phyloP scores from a whole-genome alignment of 2,113 vertebrate species.

The Tragelaphus buxtoni region DNA sequence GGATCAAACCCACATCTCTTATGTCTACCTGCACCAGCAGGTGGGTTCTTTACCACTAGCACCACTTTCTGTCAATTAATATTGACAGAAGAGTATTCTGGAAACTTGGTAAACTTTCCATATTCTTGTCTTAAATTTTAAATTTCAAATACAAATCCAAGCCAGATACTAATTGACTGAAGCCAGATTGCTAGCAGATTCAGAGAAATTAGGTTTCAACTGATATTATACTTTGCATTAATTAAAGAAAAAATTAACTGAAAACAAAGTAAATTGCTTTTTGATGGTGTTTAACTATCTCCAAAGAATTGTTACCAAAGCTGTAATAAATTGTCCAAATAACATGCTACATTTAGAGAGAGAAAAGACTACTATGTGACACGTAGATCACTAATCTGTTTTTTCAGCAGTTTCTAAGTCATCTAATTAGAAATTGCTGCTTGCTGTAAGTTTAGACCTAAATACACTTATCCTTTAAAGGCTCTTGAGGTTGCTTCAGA shows the following conservation, averaged over 20 bases:
- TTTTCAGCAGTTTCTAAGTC: slow-evolving; percentile 37
- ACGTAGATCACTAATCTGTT: neutral
- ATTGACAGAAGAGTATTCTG: neutral
- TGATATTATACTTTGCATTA: slow-evolving; percentile 1
- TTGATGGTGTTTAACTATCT: neutral
- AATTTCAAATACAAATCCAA: neutral
- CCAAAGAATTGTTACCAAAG: slow-evolving; percentile 18
- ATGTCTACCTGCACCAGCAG: rapidly evolving
- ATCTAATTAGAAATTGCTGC: slow-evolving; percentile 29
- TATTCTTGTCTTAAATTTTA: slow-evolving; percentile 35
- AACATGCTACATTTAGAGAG: neutral
- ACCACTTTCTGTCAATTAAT: neutral
- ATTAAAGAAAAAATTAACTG: slow-evolving; percentile 17
- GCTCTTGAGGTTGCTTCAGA: neutral
- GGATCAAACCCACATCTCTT: neutral
- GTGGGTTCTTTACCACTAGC: neutral
- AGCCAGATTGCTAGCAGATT: neutral
- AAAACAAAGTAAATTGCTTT: slow-evolving; percentile 30
- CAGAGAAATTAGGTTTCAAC: slow-evolving; percentile 24
- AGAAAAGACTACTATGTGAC: neutral
- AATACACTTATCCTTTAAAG: slow-evolving; percentile 40
- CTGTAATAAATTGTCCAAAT: neutral
- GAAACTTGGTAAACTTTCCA: slow-evolving; percentile 5
- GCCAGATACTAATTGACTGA: neutral
- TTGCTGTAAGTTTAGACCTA: slow-evolving; percentile 25